phyloP scores from a whole-genome alignment of 2,113 vertebrate genomes.

The Rutilus rutilus region DNA sequence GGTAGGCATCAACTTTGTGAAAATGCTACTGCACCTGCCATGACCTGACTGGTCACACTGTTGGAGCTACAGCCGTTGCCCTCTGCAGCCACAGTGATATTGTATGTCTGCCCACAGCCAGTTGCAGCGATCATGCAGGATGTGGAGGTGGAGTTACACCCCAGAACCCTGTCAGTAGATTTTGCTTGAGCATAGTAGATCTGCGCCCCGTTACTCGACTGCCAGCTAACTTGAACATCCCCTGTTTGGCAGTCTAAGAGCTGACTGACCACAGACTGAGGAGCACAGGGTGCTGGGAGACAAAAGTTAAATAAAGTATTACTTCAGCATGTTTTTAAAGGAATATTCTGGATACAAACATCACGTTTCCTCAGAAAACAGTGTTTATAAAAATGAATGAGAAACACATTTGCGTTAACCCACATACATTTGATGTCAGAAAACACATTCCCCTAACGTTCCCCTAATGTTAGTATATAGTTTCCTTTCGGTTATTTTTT shows the following conservation, averaged over 20 bases:
- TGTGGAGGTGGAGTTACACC: slow-evolving; percentile 29
- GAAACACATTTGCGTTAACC: no score
- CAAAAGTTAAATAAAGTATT: not conserved
- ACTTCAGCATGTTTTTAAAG: not conserved
- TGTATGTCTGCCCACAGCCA: slow-evolving; percentile 51
- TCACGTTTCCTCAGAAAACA: not conserved
- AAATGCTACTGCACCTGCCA: not conserved
- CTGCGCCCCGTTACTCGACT: slow-evolving; percentile 32
- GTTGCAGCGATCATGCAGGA: slow-evolving; percentile 40
- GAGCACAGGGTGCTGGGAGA: slow-evolving; percentile 55
- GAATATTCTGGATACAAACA: not conserved
- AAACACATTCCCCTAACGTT: no score
- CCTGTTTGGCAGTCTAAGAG: slow-evolving; percentile 47
- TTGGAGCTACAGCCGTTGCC: slow-evolving; percentile 50
- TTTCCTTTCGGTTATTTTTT: no score
- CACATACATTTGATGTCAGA: no score
- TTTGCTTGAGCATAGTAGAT: slow-evolving; percentile 46
- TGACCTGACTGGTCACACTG: slow-evolving; percentile 30
- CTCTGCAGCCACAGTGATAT: slow-evolving; percentile 51
- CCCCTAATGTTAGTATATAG: no score
- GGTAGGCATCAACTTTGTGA: not conserved
- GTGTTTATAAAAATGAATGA: no score
- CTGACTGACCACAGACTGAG: slow-evolving; percentile 35
- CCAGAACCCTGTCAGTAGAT: not conserved
- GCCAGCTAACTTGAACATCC: slow-evolving; percentile 50